These are phyloP conservation scores for Penelope pileata DNA, from an alignment of 2,113 vertebrate species.

Conservation along the genomic window DNA sequence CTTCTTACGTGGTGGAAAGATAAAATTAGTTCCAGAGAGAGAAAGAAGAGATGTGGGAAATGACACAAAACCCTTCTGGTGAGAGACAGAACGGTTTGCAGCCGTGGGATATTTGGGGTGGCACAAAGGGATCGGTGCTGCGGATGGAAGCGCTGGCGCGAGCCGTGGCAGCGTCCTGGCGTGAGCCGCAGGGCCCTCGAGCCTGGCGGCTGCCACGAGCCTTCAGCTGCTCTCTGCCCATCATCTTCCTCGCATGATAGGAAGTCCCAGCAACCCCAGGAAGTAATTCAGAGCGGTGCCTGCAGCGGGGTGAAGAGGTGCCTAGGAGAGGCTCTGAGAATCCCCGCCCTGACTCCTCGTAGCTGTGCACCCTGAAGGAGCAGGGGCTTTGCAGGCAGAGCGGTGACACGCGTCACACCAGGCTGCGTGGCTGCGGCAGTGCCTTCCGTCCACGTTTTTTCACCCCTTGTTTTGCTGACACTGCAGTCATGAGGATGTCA, in stretches of 20 bases:
- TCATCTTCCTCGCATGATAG: slow-evolving; percentile 16
- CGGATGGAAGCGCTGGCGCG: slow-evolving; percentile 6
- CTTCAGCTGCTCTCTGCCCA: too few relatives aligned
- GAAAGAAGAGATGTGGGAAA: not conserved
- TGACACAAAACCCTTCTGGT: not conserved
- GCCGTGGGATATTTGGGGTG: slow-evolving; percentile 1
- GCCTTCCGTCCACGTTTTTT: not conserved
- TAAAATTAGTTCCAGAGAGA: slow-evolving; percentile 49
- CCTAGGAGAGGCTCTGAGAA: not conserved
- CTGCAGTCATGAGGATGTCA: too few relatives aligned
- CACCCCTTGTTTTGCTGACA: not conserved
- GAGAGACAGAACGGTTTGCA: slow-evolving; percentile 9
- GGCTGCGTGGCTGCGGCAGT: not conserved
- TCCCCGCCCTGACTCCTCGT: slow-evolving; percentile 13
- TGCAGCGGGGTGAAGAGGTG: slow-evolving; percentile 21
- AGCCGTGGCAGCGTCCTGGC: not conserved
- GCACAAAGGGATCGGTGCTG: not conserved
- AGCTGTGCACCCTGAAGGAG: not conserved
- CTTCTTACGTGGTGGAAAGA: not conserved
- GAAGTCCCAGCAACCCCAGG: slow-evolving; percentile 59
- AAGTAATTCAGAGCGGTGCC: slow-evolving; percentile 48
- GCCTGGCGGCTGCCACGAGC: too few relatives aligned
- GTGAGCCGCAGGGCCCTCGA: not conserved
- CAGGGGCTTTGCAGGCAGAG: slow-evolving; percentile 8
- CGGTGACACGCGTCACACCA: slow-evolving; percentile 18